Conservation (phyloP, 2,888 invertebrate genomes). For the Meteorus colon region DNA sequence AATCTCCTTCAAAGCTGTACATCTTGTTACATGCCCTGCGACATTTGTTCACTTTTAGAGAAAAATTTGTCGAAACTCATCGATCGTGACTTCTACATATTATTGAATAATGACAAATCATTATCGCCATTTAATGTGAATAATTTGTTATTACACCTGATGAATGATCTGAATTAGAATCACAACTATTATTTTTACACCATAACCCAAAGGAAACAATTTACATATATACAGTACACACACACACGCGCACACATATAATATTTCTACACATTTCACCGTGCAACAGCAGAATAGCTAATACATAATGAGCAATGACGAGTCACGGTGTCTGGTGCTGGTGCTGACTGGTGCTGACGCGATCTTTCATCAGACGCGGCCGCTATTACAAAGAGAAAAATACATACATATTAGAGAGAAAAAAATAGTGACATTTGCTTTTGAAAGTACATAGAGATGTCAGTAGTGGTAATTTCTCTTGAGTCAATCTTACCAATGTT, state of each 20-base stretch:
- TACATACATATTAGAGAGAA: too few species aligned
- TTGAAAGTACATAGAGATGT: too few species aligned
- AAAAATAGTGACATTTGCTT: too few species aligned
- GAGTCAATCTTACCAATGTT: too few species aligned
- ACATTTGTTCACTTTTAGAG: not conserved
- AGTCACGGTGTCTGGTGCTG: not conserved
- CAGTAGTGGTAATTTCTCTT: too few species aligned
- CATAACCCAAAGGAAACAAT: not conserved
- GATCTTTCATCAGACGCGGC: too few species aligned
- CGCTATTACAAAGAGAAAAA: too few species aligned
- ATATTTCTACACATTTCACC: too few species aligned
- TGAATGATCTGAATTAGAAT: not conserved
- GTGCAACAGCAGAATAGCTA: not conserved
- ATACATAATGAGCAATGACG: not conserved
- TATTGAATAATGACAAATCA: not conserved
- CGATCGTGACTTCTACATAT: not conserved
- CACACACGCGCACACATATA: too few species aligned
- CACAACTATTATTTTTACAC: not conserved
- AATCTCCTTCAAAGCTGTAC: constrained; percentile 93
- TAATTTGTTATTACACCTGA: not conserved
- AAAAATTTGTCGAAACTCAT: not conserved
- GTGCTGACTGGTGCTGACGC: not conserved
- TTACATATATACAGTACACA: too few species aligned
- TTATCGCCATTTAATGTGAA: not conserved
- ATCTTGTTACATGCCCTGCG: constrained; percentile 61